These are phyloP conservation scores for Anarrhichthys ocellatus DNA, from an alignment of 2,113 vertebrate genomes.

Conservation along the genomic window DNA sequence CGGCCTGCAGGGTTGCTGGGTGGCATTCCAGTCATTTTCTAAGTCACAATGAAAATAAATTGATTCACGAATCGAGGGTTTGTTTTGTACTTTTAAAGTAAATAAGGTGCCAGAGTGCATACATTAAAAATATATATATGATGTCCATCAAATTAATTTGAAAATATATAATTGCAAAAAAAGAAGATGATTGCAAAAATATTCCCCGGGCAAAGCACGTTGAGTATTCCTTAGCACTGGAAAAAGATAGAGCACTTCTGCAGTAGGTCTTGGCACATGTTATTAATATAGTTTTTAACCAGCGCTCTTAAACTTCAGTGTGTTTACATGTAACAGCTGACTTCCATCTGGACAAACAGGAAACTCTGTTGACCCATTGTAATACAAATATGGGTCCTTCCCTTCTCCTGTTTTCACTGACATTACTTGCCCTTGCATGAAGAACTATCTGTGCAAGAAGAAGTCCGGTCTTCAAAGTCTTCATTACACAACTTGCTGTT, in stretches of 20 bases:
- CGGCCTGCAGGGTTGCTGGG: no score
- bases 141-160: no score
- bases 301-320: neutral
- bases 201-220: neutral
- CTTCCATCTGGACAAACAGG: constrained; percentile 26
- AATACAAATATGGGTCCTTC: constrained; percentile 8
- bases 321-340: constrained; percentile 51
- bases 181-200: neutral
- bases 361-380: constrained; percentile 18
- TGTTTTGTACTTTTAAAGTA: neutral
- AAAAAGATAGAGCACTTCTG: neutral
- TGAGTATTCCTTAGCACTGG: neutral
- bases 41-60: neutral
- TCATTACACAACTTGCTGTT: constrained; percentile 8
- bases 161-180: neutral
- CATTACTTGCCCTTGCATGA: neutral
- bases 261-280: neutral
- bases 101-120: no score
- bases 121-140: no score
- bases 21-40: neutral
- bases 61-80: neutral
- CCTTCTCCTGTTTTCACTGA: neutral
- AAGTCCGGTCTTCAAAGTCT: neutral
- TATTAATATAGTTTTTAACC: neutral
- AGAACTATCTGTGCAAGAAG: neutral